Evolutionary conservation across 2,113 vertebrate genomes (phyloP).

Genomic region (Ctenomys sociabilis): DNA sequence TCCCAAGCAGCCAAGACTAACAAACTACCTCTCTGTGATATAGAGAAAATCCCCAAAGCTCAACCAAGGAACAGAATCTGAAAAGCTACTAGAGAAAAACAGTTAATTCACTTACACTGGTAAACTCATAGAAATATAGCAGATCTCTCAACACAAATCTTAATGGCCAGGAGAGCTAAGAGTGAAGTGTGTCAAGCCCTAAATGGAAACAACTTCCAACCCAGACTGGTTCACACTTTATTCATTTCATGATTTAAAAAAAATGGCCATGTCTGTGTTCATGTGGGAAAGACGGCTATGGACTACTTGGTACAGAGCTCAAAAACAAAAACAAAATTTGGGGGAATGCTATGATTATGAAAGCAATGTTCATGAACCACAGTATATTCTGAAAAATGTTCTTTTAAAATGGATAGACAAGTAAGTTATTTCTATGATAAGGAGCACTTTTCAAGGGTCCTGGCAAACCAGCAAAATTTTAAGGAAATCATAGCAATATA

Average conservation of each 20-base stretch:
- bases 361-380: neutral
- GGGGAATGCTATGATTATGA: neutral
- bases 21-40: neutral
- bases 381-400: neutral
- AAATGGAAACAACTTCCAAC: neutral
- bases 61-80: neutral
- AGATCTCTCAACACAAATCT: neutral
- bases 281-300: neutral
- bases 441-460: neutral
- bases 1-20: neutral
- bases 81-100: neutral
- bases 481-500: neutral
- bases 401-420: neutral
- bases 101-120: neutral
- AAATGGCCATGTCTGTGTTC: neutral
- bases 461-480: neutral
- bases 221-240: neutral
- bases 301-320: neutral
- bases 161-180: neutral
- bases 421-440: neutral
- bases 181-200: neutral
- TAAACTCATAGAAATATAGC: neutral
- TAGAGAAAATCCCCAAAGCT: neutral
- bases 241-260: neutral
- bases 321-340: neutral